Percentiles rank a stretch among this genome's conserved stretches.
Evolutionary conservation across 2,113 vertebrate species (phyloP).

Genomic region (Zosterops lateralis): DNA sequence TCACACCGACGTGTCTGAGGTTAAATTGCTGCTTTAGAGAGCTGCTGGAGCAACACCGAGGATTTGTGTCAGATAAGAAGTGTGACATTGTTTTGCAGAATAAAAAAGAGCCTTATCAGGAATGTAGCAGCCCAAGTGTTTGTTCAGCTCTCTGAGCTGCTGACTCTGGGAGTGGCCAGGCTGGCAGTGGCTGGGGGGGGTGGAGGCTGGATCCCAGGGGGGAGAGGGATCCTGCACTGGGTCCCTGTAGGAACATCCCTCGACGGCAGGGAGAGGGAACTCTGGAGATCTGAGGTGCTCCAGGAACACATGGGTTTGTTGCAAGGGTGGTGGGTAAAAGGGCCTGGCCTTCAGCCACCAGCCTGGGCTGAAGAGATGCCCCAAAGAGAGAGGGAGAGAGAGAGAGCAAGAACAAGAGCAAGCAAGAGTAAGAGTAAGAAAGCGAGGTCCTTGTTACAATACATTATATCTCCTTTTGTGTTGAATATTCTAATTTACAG

Average conservation of each 20-base stretch:
- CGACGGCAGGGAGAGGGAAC: no score
- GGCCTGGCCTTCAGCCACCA: no score
- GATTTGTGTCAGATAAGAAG: slow-evolving; percentile 27
- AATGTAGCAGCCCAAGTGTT: not conserved
- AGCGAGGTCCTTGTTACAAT: no score
- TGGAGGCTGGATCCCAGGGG: accelerated
- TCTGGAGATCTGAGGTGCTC: no score
- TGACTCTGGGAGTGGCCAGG: not conserved
- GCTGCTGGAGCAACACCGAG: not conserved
- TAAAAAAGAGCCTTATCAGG: not conserved
- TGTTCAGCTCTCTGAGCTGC: not conserved
- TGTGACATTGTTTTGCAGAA: slow-evolving; percentile 23
- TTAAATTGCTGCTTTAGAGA: slow-evolving; percentile 22
- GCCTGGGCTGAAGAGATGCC: no score
- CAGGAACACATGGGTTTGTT: no score
- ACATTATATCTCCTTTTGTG: no score
- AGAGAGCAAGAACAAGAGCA: no score
- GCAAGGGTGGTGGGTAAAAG: no score
- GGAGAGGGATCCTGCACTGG: not conserved
- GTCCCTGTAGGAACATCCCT: not conserved
- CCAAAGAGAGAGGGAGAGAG: no score
- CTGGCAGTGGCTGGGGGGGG: not conserved
- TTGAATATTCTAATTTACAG: no score
- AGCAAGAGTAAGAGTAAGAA: no score
- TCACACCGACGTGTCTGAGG: not conserved